Conservation (phyloP, 2,888 invertebrate genomes). For the Pteria penguin region DNA sequence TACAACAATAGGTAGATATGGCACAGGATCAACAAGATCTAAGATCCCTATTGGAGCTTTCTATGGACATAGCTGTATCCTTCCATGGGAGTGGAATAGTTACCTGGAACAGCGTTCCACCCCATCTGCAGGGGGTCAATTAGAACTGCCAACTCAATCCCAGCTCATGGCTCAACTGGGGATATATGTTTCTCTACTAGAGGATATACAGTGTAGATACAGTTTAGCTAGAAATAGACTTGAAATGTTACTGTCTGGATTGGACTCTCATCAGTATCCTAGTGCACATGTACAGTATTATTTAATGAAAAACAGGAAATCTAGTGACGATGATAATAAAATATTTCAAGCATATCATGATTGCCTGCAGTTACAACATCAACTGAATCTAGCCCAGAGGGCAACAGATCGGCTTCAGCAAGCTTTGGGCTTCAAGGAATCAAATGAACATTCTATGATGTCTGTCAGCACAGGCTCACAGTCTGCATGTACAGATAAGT, state of each 20-base stretch:
- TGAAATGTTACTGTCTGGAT: slow-evolving; percentile 85
- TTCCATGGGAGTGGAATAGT: slow-evolving; percentile 83
- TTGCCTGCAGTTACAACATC: slow-evolving; percentile 92
- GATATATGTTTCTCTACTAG: slow-evolving; percentile 86
- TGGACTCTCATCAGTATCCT: slow-evolving; percentile 69
- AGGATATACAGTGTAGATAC: slow-evolving; percentile 89
- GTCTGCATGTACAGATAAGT: slow-evolving; percentile 89
- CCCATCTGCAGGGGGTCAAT: slow-evolving; percentile 45
- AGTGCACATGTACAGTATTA: slow-evolving; percentile 84
- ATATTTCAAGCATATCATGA: slow-evolving; percentile 85
- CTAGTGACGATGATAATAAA: slow-evolving; percentile 80
- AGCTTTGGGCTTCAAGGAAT: slow-evolving; percentile 76
- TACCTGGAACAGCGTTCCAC: slow-evolving; percentile 51
- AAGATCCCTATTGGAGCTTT: slow-evolving; percentile 95
- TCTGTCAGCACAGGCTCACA: slow-evolving; percentile 80
- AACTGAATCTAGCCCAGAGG: slow-evolving; percentile 88
- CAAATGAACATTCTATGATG: slow-evolving; percentile 42
- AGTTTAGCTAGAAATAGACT: slow-evolving; percentile 92
- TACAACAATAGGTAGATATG: slow-evolving; percentile 93
- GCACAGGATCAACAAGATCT: slow-evolving; percentile 93
- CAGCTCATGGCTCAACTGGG: slow-evolving; percentile 81
- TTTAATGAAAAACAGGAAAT: slow-evolving; percentile 83
- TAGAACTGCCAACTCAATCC: slow-evolving; percentile 65
- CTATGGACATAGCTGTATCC: slow-evolving; percentile 90
- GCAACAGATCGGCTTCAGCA: slow-evolving; percentile 86